Percentiles rank a stretch among this genome's conserved stretches.
These are phyloP conservation scores for Drosophila mimetica DNA, from an alignment of 2,888 invertebrate species.

Conservation along the genomic window DNA sequence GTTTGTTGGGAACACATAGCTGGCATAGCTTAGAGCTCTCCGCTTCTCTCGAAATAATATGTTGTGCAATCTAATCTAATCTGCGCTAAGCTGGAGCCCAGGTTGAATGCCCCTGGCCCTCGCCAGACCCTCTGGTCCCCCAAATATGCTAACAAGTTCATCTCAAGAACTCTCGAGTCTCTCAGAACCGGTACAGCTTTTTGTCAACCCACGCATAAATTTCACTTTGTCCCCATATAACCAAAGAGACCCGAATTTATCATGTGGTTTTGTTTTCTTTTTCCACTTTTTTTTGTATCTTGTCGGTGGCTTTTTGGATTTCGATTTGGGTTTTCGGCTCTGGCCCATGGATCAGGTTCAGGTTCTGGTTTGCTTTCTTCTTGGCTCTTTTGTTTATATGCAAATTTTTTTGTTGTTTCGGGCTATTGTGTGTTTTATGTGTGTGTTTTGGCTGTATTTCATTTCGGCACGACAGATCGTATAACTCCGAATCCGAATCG, in stretches of 20 bases:
- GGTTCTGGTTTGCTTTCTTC: constrained; percentile 48
- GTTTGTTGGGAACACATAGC: constrained; percentile 19
- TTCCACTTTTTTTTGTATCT: constrained; percentile 7
- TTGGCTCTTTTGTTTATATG: constrained; percentile 71
- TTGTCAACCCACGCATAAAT: constrained; percentile 80
- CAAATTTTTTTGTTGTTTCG: constrained; percentile 66
- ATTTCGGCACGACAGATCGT: constrained; percentile 58
- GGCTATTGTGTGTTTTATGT: constrained; percentile 34
- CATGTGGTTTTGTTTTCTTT: constrained; percentile 31
- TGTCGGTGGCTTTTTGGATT: constrained; percentile 12
- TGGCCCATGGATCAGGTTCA: constrained; percentile 51
- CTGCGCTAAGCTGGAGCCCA: constrained; percentile 45
- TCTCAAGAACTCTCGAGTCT: constrained; percentile 36
- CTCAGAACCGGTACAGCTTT: constrained; percentile 64
- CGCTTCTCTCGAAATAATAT: constrained; percentile 18
- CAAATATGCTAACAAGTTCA: constrained; percentile 31
- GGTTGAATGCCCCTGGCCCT: constrained; percentile 38
- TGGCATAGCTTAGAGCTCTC: constrained; percentile 17
- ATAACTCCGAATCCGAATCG: constrained; percentile 36
- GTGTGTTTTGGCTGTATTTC: constrained; percentile 58
- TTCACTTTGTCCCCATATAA: constrained; percentile 60
- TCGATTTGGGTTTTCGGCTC: constrained; percentile 11
- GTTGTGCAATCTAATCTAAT: constrained; percentile 72
- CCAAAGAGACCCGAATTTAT: constrained; percentile 5
- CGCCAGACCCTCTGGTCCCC: not conserved